Percentiles rank a stretch among this genome's conserved stretches.
phyloP scores from a whole-genome alignment of 2,888 invertebrate species.

The Hetaerina titia region DNA sequence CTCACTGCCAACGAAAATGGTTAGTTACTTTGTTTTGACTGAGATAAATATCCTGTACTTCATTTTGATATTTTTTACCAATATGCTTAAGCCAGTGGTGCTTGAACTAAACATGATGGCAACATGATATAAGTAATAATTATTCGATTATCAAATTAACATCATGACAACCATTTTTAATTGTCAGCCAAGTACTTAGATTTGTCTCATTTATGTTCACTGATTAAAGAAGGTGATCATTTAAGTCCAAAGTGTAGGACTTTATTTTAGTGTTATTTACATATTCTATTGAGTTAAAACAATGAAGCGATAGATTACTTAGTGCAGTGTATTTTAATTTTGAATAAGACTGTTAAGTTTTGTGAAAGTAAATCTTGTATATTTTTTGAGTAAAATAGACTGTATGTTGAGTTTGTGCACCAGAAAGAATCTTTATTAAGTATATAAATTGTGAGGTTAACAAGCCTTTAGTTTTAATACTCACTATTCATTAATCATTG shows the following conservation, averaged over 20 bases:
- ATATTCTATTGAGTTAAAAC: not conserved
- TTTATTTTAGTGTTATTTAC: not conserved
- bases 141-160: not conserved
- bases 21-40: not conserved
- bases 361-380: not conserved
- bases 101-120: not conserved
- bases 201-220: not conserved
- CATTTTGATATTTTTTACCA: not conserved
- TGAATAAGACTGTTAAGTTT: not conserved
- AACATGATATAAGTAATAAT: not conserved
- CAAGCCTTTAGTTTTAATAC: not conserved
- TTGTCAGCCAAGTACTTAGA: not conserved
- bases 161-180: not conserved
- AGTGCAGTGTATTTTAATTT: not conserved
- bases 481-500: not conserved
- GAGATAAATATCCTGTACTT: not conserved
- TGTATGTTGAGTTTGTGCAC: not conserved
- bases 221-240: not conserved
- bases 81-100: not conserved
- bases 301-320: not conserved
- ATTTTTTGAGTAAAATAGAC: not conserved
- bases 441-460: not conserved
- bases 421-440: not conserved
- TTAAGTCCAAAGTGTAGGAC: too few species aligned
- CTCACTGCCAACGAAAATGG: not conserved